Base-by-base conservation (phyloP, 2,113 vertebrate genomes). In the Syrrhaptes paradoxus region DNA sequence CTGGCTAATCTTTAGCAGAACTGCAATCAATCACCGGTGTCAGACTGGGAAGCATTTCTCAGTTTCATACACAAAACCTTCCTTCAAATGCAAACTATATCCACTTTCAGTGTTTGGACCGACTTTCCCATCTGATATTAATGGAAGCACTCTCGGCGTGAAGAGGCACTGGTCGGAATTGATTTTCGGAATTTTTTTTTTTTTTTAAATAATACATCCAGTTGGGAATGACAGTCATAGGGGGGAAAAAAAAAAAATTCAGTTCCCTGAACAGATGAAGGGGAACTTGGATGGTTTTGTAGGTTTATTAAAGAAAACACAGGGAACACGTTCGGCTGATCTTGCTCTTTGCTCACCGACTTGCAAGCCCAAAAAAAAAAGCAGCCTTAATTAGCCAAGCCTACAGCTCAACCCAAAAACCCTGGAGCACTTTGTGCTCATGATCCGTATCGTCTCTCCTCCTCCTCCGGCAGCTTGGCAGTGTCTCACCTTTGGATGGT, bases 1-100 rank as follows among this genome's bases (percentile, higher is more conserved):
- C 97, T 97, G 97, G 97, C 96, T 97, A 98, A 98, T 98, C 98
- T 97, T 97, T 97, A 98, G 97, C 94, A 97, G 96, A 97, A 90
- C 97, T 98, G 98, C 95, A 97, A 98, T 98, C 97, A 95, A 98
- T 98, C 97, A 98, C 94, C 36, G 68, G 96, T 97, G 97, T 97
- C 97, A 98, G 96, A 51, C 89, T 78, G 86, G 95, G 96, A 97
- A 87, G 93, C 72, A 19, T 96, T 96, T 94, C 97, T 97, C 97
- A 55, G 94, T 96, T 97, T 97, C 97, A 97, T 96, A 96, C 96
- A 98, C 97, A 97, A 98, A 97, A 97, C 96, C 96, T 94, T 95
- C 88, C 95, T 95, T 95, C 90, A 97, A 91, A 93, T 84, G 93
- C 95, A 96, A 96, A 86, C 93, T 95, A 80, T 89, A 97, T 95